phyloP scores from a whole-genome alignment of 1,140 invertebrate genomes.

The Calycopis cecrops region DNA sequence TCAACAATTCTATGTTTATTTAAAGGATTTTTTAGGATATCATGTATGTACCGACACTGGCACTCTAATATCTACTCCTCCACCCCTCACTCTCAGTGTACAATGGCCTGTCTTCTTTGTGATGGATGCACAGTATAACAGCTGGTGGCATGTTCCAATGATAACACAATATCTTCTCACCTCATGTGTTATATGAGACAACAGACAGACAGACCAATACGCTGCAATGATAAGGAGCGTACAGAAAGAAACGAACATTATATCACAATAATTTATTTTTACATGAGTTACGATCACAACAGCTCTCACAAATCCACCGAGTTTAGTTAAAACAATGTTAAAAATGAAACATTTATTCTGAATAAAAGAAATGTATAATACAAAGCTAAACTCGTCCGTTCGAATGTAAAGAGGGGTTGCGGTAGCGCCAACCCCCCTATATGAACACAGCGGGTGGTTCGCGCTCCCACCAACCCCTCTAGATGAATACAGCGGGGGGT shows the following conservation, averaged over 20 bases:
- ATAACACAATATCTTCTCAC: too few species aligned
- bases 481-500: not conserved
- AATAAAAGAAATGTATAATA: slow-evolving; percentile 35
- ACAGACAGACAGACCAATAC: too few species aligned
- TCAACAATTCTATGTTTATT: too few species aligned
- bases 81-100: too few species aligned
- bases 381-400: slow-evolving; percentile 16
- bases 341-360: slow-evolving; percentile 42
- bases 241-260: slow-evolving; percentile 36
- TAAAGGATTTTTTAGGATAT: too few species aligned
- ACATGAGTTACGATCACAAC: slow-evolving; percentile 70
- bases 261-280: slow-evolving; percentile 75
- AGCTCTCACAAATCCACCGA: slow-evolving; percentile 56
- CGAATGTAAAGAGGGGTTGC: not conserved
- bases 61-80: too few species aligned
- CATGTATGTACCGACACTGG: too few species aligned
- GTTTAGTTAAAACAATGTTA: slow-evolving; percentile 48
- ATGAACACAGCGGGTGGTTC: not conserved
- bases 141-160: too few species aligned
- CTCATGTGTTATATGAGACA: too few species aligned
- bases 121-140: too few species aligned
- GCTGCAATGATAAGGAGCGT: not conserved
- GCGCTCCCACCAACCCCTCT: not conserved
- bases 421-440: not conserved
- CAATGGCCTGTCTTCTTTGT: too few species aligned